These are phyloP conservation scores for Tenthredo distinguenda DNA, from an alignment of 2,888 invertebrate genomes.

Conservation along the genomic window DNA sequence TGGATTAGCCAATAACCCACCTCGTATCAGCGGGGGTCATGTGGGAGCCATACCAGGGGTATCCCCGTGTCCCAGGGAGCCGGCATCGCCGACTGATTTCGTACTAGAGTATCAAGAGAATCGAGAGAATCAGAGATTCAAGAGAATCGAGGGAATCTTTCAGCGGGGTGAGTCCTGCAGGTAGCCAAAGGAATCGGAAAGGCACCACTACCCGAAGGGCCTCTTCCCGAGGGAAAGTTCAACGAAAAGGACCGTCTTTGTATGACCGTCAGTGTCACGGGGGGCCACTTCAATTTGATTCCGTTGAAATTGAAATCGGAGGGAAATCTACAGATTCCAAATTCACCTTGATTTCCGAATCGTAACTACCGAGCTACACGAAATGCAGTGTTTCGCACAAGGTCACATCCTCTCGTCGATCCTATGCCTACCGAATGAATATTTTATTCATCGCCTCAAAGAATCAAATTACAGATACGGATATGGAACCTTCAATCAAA, in stretches of 20 bases:
- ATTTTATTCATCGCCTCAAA: background rate
- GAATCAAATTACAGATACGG: background rate
- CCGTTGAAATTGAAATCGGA: conserved; percentile 26
- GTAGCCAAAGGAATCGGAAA: conserved; percentile 23
- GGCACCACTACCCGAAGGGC: background rate
- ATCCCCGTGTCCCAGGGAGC: background rate
- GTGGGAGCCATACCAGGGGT: conserved; percentile 13
- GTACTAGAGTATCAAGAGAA: background rate
- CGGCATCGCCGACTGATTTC: conserved; percentile 8
- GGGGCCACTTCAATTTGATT: conserved; percentile 17
- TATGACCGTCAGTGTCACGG: conserved; percentile 27
- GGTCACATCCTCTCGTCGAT: background rate
- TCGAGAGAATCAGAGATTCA: background rate
- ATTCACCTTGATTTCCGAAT: background rate
- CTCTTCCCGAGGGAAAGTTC: conserved; percentile 25
- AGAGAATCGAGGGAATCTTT: conserved; percentile 11
- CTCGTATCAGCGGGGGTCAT: conserved; percentile 30
- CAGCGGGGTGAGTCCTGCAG: background rate
- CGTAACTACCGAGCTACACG: background rate
- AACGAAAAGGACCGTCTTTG: conserved; percentile 32
- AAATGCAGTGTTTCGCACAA: background rate
- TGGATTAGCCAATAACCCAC: conserved; percentile 36
- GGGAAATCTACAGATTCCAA: conserved; percentile 37
- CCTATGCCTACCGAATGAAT: background rate
- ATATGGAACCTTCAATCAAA: background rate